Base-by-base conservation (phyloP, 2,888 invertebrate species). In the Pimpla rufipes region DNA sequence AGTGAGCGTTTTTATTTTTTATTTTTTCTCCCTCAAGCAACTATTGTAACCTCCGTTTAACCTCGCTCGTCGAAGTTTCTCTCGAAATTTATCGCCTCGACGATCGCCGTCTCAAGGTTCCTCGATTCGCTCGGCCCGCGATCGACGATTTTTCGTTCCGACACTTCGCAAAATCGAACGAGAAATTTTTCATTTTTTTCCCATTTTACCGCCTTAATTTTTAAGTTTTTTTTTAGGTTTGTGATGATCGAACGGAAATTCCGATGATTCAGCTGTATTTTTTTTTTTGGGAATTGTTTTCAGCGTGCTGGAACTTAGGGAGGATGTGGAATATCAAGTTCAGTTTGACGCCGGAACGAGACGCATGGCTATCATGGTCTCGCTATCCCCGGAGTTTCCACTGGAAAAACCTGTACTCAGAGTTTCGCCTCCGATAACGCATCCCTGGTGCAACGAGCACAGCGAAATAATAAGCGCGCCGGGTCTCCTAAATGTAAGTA, bases 401-500 rank as follows among this genome's bases (percentile, higher is more conserved):
- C 95, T 95, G 90, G 96, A 97, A 87, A 96, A 96, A 90, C 97
- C 97, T 6, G 94, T 95, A 29, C 94, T 97, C 81, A 95, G 95
- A 89, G 94, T 97, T 6, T 95, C 95, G 78, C 97, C 97, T 0
- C 92, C 94, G 0, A 94, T 97, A 79, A 93, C 94, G 10, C 97
- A 97, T 93, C 95, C 95, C 0, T 97, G 97, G 97, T 94, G 97
- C 0, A 95, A 95, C 55, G 95, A 96, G 83, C 94, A 95, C 0
- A 96, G 96, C 76, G 96, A 96, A 93, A 95, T 97, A 40, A 94
- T 95, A 16, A 95, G 95, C 23, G 97, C 97, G 18, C 97, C 97
- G 0, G 97, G 97, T 3, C 92, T 97, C 47, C 89, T 97, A 52
- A 97, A 96, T 93, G 96, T 96, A 94, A 93, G 93, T 59, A 21